A percentile compares a stretch with the other conserved stretches of the same genome.
Conservation (phyloP, 2,113 vertebrate genomes). For the Parotia lawesii region DNA sequence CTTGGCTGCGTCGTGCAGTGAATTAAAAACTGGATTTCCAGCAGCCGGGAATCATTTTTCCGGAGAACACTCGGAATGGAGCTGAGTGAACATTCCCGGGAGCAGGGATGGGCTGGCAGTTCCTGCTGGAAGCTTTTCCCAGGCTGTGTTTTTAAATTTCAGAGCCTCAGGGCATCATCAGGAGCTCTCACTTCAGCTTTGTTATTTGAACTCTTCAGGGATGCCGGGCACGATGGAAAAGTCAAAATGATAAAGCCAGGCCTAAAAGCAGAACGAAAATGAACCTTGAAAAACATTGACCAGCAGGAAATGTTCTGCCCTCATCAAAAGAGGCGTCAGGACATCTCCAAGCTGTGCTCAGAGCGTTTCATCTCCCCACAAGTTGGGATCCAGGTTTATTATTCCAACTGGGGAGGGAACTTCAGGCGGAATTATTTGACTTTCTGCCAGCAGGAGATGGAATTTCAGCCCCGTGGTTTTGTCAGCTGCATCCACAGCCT, state of each 20-base stretch:
- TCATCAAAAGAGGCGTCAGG: not conserved
- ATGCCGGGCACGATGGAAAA: not conserved
- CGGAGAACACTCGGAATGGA: accelerated
- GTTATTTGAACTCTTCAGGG: not conserved
- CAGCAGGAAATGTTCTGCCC: not conserved
- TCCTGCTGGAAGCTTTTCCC: not conserved
- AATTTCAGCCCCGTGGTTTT: not conserved
- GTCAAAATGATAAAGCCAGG: not conserved
- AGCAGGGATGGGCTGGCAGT: not conserved
- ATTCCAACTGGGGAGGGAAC: not conserved
- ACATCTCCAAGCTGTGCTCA: not conserved
- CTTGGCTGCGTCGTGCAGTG: accelerated
- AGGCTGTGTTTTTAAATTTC: not conserved
- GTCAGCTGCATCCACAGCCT: not conserved
- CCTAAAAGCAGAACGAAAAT: not conserved
- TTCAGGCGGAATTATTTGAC: not conserved
- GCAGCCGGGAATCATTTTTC: not conserved
- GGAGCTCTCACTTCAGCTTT: not conserved
- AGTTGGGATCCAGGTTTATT: not conserved
- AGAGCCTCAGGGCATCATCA: not conserved
- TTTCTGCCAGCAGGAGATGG: not conserved
- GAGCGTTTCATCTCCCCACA: not conserved
- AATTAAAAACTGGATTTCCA: not conserved
- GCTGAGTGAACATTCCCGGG: not conserved
- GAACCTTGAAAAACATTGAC: not conserved